Conservation (phyloP, 1,140 invertebrate genomes). For the Lasaia peninsularis region DNA sequence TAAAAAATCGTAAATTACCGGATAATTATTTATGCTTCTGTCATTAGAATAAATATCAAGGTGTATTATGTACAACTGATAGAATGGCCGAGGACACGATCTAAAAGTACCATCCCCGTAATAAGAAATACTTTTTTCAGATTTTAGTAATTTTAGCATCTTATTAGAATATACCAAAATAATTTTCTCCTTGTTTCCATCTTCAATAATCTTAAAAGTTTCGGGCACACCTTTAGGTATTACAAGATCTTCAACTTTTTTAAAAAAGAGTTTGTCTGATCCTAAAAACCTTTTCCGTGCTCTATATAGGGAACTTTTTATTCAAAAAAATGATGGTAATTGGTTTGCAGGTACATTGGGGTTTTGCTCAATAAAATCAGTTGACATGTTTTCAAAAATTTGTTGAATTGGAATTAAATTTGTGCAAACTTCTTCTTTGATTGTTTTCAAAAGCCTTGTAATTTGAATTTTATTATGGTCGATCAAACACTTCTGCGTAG, state of each 20-base stretch:
- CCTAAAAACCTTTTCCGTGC: constrained; percentile 8
- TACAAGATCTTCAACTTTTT: background rate
- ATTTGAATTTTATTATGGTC: background rate
- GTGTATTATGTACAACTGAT: background rate
- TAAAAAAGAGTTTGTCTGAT: background rate
- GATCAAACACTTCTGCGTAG: background rate
- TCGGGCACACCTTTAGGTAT: background rate
- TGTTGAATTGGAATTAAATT: too few relatives aligned
- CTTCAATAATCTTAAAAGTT: background rate
- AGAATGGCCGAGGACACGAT: background rate
- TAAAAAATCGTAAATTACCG: background rate
- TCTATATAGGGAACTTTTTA: background rate
- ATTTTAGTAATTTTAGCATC: constrained; percentile 1
- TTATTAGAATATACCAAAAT: background rate
- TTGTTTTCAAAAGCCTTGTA: background rate
- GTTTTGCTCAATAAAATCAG: too few relatives aligned
- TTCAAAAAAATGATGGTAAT: background rate
- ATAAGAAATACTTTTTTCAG: background rate
- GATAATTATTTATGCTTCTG: background rate
- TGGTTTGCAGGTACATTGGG: too few relatives aligned
- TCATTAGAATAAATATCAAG: background rate
- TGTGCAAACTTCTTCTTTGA: too few relatives aligned
- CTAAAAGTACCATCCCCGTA: background rate
- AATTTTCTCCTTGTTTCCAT: constrained; percentile 2
- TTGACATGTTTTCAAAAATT: too few relatives aligned